Base-by-base conservation (phyloP, 2,797 vertebrate species). In the Gobionotothen gibberifrons region DNA sequence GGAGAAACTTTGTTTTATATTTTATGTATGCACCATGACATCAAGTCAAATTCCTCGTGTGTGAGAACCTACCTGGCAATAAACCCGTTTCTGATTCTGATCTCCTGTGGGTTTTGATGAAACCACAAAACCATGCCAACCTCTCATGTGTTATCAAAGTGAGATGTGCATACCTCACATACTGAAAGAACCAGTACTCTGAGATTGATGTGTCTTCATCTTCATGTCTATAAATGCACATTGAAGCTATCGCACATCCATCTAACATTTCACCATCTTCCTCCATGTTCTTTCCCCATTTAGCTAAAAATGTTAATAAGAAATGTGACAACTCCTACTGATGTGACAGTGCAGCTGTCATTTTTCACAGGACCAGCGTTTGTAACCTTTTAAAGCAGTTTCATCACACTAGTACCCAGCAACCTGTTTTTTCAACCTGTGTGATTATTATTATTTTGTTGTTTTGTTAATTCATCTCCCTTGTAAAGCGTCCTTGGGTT, bases 41-140 rank as follows among this genome's bases (percentile, higher is more conserved):
- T 26, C 26, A 26, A 5, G 26, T 26, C 26, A 26, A 26, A 26
- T 26, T 26, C 26, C 26, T 26, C 26, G 26, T 26, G 26, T 26
- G 26, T 26, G 26, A 26, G 26, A 26, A 26, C 26, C 26, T 26
- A 26, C 26, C 26, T 5, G 26, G 26, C 26, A 26, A 26, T 26
- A 26, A 26, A 26, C 26, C 26, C 26, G 26, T 26, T 26, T 26
- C 26, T 26, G 26, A 26, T 26, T 26, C 26, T 26, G 26, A 26
- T 26, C 75, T 65, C 53, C 64, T 76, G 47, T 40, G 19, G 62
- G 46, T 5, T 57, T 77, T 67, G 40, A 72, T 74, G 53, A 77
- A 59, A 66, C 13, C 29, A 43, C 9, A 55, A 64, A 62, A n/a
- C 17, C 17, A 47, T 60, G 54, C 43, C 36, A 54, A 40, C 44